Evolutionary conservation across 2,113 vertebrate genomes (phyloP).

Genomic region (Ceratotherium simum): DNA sequence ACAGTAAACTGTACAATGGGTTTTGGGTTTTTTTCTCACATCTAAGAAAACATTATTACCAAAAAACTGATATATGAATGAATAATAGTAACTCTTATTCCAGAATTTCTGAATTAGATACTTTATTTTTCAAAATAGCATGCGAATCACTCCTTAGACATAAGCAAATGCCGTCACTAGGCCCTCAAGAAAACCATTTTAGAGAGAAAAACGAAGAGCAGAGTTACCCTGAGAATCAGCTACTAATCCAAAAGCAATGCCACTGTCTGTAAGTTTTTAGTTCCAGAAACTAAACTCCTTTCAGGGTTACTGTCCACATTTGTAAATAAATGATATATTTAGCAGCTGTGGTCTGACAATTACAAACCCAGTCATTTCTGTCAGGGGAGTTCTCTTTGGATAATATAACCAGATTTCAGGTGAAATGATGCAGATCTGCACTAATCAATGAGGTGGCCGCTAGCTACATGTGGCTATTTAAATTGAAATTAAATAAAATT

Average conservation of each 20-base stretch:
- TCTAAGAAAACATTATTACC: slow-evolving; percentile 62
- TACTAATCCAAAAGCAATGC: background rate
- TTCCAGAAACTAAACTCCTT: background rate
- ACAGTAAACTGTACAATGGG: slow-evolving; percentile 61
- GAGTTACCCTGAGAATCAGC: background rate
- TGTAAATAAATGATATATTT: slow-evolving; percentile 25
- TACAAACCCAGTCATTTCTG: background rate
- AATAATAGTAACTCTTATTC: slow-evolving; percentile 30
- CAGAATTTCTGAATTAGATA: slow-evolving; percentile 45
- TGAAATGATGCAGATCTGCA: background rate
- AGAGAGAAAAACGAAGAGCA: slow-evolving; percentile 1
- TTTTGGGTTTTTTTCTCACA: slow-evolving; percentile 43
- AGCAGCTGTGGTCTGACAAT: background rate
- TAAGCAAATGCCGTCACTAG: background rate
- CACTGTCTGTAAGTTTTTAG: background rate
- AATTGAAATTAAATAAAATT: background rate
- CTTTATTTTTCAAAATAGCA: background rate
- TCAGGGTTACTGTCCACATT: background rate
- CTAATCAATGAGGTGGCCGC: background rate
- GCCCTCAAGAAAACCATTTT: background rate
- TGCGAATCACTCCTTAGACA: background rate
- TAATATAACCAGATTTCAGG: slow-evolving; percentile 24
- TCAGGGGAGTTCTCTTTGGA: background rate
- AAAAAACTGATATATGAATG: slow-evolving; percentile 4
- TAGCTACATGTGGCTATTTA: background rate